Conservation (phyloP, 2,888 invertebrate species). For the Drosophila mercatorum region DNA sequence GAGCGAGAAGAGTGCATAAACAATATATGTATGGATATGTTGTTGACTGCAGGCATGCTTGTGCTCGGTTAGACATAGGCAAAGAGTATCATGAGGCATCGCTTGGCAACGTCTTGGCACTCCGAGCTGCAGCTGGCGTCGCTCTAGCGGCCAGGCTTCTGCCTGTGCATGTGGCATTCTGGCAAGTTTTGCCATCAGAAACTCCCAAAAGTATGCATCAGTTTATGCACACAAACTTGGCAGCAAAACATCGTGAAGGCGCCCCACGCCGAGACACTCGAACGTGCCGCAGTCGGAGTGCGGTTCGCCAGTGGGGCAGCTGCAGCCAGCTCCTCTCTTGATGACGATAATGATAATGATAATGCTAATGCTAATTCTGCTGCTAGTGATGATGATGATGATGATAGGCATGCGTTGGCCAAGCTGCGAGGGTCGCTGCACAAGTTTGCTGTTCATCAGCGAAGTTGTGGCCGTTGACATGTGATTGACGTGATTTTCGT, state of each 20-base stretch:
- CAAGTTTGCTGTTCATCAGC: not conserved
- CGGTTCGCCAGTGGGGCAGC: constrained; percentile 1
- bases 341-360: constrained; percentile 19
- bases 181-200: constrained; percentile 69
- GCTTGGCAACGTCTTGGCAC: constrained; percentile 38
- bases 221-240: constrained; percentile 70
- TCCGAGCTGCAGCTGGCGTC: constrained; percentile 16
- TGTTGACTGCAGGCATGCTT: constrained; percentile 13
- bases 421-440: not conserved
- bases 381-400: not conserved
- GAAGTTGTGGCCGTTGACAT: too few species aligned
- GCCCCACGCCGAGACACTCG: constrained; percentile 10
- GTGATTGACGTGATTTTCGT: not conserved
- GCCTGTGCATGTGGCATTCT: constrained; percentile 46
- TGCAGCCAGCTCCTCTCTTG: constrained; percentile 21
- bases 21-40: not conserved
- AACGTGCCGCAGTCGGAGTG: constrained; percentile 6
- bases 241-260: constrained; percentile 49
- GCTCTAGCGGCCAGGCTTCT: constrained; percentile 40
- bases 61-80: constrained; percentile 29
- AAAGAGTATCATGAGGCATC: constrained; percentile 22
- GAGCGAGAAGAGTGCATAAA: not conserved
- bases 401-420: not conserved
- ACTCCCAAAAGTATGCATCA: constrained; percentile 74
- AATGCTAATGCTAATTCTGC: constrained; percentile 22